Percentiles rank a stretch among this genome's conserved stretches.
phyloP scores from a whole-genome alignment of 2,888 invertebrate genomes.

The Carpatolechia fugitivella region DNA sequence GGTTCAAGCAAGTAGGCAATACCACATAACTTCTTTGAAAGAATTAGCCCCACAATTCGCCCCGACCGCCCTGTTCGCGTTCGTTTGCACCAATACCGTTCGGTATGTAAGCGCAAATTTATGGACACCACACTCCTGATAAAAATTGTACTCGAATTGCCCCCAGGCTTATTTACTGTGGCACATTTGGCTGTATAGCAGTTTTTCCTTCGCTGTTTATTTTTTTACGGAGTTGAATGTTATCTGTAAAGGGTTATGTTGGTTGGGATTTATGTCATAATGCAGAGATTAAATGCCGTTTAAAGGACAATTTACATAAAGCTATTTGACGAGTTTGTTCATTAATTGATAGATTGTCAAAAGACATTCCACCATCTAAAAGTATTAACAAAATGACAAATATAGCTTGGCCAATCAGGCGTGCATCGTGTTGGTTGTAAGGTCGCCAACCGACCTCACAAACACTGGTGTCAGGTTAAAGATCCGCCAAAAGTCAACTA shows the following conservation, averaged over 20 bases:
- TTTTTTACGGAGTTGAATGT: conserved; percentile 20
- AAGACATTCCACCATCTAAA: too few species aligned
- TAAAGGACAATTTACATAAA: too few species aligned
- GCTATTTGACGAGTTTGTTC: too few species aligned
- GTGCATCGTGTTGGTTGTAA: too few species aligned
- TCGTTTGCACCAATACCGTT: conserved; percentile 24
- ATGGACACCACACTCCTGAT: conserved; percentile 58
- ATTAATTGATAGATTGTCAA: too few species aligned
- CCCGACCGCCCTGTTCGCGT: conserved; percentile 29
- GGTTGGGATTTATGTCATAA: neutral
- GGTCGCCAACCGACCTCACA: too few species aligned
- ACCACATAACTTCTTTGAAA: neutral
- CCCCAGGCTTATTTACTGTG: conserved; percentile 50
- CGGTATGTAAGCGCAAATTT: conserved; percentile 67
- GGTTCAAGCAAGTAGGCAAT: too few species aligned
- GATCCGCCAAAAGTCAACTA: too few species aligned
- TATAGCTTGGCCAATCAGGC: too few species aligned
- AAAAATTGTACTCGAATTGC: conserved; percentile 59
- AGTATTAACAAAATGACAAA: too few species aligned
- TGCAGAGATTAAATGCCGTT: conserved; percentile 30
- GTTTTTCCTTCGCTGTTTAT: conserved; percentile 32
- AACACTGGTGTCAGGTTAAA: too few species aligned
- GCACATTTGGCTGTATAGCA: conserved; percentile 27
- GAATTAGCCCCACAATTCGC: neutral
- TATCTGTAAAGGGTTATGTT: conserved; percentile 11